These are phyloP conservation scores for Spisula subtruncata DNA, from an alignment of 2,888 invertebrate genomes.

Conservation along the genomic window DNA sequence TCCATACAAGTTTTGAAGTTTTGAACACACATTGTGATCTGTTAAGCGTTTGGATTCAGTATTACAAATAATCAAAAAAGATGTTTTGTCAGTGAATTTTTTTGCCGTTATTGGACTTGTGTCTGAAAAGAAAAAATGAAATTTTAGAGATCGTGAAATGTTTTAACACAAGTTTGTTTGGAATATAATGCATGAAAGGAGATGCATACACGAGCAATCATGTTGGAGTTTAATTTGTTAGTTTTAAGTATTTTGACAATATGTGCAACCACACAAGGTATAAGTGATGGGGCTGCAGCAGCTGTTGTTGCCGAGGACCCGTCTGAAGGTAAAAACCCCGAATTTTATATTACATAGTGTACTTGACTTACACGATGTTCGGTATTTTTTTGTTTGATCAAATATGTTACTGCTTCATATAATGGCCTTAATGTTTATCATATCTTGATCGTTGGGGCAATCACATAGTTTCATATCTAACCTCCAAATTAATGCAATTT, in stretches of 20 bases:
- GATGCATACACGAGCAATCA: conserved; percentile 15
- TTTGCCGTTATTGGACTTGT: neutral
- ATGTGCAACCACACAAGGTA: conserved; percentile 32
- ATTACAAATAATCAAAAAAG: neutral
- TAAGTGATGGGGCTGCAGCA: conserved; percentile 32
- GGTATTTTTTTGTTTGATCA: conserved; percentile 18
- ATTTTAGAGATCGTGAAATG: neutral
- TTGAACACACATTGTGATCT: conserved; percentile 16
- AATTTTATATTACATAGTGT: neutral
- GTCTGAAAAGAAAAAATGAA: neutral
- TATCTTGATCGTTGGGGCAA: neutral
- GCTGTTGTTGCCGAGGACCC: conserved; percentile 36
- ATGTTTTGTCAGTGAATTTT: neutral
- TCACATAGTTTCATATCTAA: neutral
- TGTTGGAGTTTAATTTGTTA: conserved; percentile 22
- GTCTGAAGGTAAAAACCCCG: conserved; percentile 45
- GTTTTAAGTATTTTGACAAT: conserved; percentile 27
- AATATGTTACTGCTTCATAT: neutral
- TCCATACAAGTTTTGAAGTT: neutral
- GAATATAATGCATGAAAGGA: neutral
- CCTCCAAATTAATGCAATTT: neutral
- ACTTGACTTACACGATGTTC: neutral
- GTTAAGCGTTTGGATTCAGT: neutral
- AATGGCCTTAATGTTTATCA: neutral
- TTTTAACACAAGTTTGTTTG: neutral